Percentiles rank a stretch among this genome's conserved stretches.
Evolutionary conservation across 2,797 vertebrate genomes (phyloP).

Genomic region (Urosaurus nigricauda): DNA sequence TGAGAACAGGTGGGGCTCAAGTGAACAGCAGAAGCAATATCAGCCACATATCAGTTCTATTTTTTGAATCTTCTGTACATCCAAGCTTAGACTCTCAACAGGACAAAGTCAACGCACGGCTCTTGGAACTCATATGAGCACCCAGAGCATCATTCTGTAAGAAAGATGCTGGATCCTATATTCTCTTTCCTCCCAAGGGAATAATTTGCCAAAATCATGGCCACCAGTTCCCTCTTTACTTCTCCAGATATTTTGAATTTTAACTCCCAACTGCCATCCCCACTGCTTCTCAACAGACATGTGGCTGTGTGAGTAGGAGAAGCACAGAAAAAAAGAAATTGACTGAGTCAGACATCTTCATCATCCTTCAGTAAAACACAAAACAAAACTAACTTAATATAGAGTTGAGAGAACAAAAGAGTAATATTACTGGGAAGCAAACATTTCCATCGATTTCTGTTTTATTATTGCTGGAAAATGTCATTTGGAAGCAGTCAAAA

Average conservation of each 20-base stretch:
- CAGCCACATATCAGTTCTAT: background rate
- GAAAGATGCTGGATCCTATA: background rate
- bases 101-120: background rate
- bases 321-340: background rate
- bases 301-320: background rate
- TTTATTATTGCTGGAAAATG: background rate
- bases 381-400: background rate
- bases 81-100: background rate
- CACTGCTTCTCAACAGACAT: background rate
- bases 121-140: background rate
- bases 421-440: background rate
- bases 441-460: conserved; percentile 29
- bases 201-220: background rate
- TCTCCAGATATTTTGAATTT: background rate
- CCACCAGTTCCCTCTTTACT: background rate
- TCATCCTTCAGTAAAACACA: background rate
- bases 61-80: too few species aligned
- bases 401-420: background rate
- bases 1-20: too few species aligned
- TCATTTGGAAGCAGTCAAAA: conserved; percentile 20
- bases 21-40: background rate
- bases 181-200: background rate
- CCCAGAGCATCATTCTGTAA: background rate
- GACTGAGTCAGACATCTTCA: background rate
- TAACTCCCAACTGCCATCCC: background rate